Conservation (phyloP, 1,140 invertebrate species). For the Goniozus legneri region DNA sequence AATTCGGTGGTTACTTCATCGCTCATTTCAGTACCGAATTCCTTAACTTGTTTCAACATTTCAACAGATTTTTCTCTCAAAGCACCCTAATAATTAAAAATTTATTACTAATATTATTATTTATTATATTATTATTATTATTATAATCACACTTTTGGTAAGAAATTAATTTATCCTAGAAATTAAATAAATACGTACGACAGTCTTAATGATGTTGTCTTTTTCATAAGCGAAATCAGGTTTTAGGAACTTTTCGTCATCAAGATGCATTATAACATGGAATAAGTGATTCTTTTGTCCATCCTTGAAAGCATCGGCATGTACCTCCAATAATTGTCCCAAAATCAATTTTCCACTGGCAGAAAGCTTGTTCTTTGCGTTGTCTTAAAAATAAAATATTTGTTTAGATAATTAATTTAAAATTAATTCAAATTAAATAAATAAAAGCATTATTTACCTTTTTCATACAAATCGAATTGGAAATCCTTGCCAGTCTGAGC, state of each 20-base stretch:
- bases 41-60: conserved; percentile 40
- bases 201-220: conserved; percentile 57
- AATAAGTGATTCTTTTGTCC: conserved; percentile 60
- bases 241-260: conserved; percentile 67
- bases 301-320: conserved; percentile 55
- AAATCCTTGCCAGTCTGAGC: conserved; percentile 58
- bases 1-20: conserved; percentile 42
- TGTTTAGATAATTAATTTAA: neutral
- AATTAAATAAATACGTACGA: too few relatives aligned
- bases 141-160: too few relatives aligned
- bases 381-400: conserved; percentile 32
- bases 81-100: neutral
- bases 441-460: conserved; percentile 52
- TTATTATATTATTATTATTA: too few relatives aligned
- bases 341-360: conserved; percentile 58
- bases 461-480: conserved; percentile 51
- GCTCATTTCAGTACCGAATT: conserved; percentile 43
- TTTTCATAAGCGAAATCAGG: conserved; percentile 61
- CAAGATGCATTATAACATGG: conserved; percentile 58
- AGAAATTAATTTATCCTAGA: too few relatives aligned
- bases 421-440: too few relatives aligned
- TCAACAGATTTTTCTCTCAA: conserved; percentile 14
- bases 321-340: conserved; percentile 64
- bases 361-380: conserved; percentile 56
- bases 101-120: too few relatives aligned